Base-by-base conservation (phyloP, 2,113 vertebrate genomes). In the Gallinago jamesoni region DNA sequence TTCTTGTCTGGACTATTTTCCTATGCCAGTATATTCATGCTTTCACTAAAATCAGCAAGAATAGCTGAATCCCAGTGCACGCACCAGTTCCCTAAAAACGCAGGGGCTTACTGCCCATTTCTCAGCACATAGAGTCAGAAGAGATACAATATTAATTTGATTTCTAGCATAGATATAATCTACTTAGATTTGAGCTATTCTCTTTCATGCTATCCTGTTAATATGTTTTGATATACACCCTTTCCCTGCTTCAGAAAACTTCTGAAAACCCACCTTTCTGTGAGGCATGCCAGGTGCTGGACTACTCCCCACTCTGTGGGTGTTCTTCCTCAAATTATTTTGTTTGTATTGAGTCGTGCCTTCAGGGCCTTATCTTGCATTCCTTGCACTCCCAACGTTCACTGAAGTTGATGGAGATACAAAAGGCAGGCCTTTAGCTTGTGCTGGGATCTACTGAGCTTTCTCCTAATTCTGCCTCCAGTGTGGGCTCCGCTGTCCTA, bases 291-390 rank as follows among this genome's bases (percentile, higher is more conserved):
- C 96, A 97, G 94, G 91, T 96, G 93, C 90, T 96, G 91, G 87
- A 95, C 94, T 95, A 86, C 87, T 95, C 90, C 93, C 14, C 3
- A 0, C 94, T 93, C 92, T 63, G 94, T 94, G 94, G 92, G 95
- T 96, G 95, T 97, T 96, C 95, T 93, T 87, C 74, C 75, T 91
- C 81, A 95, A 95, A 96, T 92, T 94, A 85, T 95, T 91, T 96
- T 95, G 93, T 96, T 97, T 95, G 78, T 56, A 93, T 87, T 83
- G 78, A 83, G 39, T 82, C 1, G 1, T 80, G 85, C 91, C 50
- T 79, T 73, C 53, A 53, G 83, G 89, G 68, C 85, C 60, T 88
- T 91, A 84, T 95, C 93, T 86, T 27, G 6, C 67, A 67, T 69
- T 90, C 76, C 47, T 94, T 80, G 91, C 93, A 94, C 94, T 94